These are phyloP conservation scores for Fratercula arctica DNA, from an alignment of 2,797 vertebrate species.

Conservation along the genomic window DNA sequence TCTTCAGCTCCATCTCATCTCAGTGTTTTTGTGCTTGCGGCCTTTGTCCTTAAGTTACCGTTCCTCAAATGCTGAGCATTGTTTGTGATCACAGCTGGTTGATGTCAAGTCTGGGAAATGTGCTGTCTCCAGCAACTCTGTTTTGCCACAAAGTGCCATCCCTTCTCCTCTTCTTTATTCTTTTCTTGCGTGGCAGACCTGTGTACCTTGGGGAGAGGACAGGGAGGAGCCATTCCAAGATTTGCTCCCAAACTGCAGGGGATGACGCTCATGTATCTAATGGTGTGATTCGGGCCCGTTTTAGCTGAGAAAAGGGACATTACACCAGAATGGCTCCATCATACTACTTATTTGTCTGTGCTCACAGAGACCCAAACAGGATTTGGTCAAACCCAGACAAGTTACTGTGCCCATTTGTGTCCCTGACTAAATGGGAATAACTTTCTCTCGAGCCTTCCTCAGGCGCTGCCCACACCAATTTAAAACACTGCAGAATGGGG, in stretches of 20 bases:
- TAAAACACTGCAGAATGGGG: background rate
- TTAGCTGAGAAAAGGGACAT: background rate
- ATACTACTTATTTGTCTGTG: background rate
- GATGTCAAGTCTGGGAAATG: background rate
- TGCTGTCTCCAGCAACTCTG: background rate
- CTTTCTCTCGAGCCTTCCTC: background rate
- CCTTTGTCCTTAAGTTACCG: background rate
- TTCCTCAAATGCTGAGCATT: background rate
- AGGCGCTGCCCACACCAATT: background rate
- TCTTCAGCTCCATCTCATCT: background rate
- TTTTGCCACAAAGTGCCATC: background rate
- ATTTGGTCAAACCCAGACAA: background rate
- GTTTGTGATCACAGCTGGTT: background rate
- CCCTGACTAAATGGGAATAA: background rate
- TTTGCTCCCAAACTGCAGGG: background rate
- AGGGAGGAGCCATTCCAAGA: background rate
- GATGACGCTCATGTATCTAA: background rate
- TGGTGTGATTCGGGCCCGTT: background rate
- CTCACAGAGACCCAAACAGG: background rate
- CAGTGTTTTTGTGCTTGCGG: background rate
- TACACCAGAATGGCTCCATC: background rate
- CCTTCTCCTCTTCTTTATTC: background rate
- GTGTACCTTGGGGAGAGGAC: background rate
- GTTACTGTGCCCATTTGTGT: background rate
- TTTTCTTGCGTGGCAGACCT: background rate